Evolutionary conservation across 2,113 vertebrate genomes (phyloP).

Genomic region (Tachysurus vachellii): DNA sequence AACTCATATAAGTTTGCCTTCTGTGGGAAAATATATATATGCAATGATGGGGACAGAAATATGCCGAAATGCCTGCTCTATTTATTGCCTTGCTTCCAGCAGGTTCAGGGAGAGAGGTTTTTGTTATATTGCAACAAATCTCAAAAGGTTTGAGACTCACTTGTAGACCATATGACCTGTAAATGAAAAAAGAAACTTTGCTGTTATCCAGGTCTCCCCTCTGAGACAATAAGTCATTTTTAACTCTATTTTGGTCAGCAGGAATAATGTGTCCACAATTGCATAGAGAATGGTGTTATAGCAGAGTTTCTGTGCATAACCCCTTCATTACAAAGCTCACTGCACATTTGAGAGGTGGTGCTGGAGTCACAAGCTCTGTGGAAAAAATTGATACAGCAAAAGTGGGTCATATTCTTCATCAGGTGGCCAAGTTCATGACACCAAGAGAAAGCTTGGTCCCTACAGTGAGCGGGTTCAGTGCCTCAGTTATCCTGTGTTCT

Average conservation of each 20-base stretch:
- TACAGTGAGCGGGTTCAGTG: background rate
- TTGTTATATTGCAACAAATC: constrained; percentile 46
- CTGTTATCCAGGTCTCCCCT: background rate
- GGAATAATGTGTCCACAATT: background rate
- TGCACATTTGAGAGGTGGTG: background rate
- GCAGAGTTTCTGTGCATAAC: background rate
- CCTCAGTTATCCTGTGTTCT: background rate
- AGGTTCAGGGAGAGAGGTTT: constrained; percentile 21
- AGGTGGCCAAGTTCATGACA: background rate
- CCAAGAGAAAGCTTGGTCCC: background rate
- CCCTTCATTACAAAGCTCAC: background rate
- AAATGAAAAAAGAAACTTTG: constrained; percentile 16
- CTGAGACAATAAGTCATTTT: constrained; percentile 15
- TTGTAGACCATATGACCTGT: constrained; percentile 22
- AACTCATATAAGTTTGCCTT: constrained; percentile 37
- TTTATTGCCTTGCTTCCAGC: constrained; percentile 39
- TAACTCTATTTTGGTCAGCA: constrained; percentile 16
- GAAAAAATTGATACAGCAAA: background rate
- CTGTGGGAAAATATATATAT: constrained; percentile 19
- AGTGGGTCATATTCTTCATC: background rate
- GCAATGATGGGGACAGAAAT: constrained; percentile 37
- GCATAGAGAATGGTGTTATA: background rate
- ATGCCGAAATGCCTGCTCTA: constrained; percentile 32
- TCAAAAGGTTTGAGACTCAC: constrained; percentile 30
- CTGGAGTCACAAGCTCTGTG: background rate